Evolutionary conservation across 1,140 invertebrate genomes (phyloP), one percentile per base, ranked within the genome.

Genomic region (Ips typographus): DNA sequence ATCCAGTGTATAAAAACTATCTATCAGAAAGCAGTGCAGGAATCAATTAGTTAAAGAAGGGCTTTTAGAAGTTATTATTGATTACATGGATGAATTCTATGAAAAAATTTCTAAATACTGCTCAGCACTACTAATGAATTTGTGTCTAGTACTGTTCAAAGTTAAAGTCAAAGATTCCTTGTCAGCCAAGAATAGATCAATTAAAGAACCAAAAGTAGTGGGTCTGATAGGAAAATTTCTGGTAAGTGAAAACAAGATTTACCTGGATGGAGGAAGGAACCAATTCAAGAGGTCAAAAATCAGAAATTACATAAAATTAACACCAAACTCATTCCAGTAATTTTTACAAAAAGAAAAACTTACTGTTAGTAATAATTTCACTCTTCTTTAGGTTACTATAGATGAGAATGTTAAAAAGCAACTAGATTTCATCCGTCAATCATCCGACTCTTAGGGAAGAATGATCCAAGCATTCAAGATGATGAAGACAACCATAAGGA

Each of bases 391-490:
- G 68, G 43, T 42, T 7, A 64, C 67, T 7, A 41, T 1, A n/a
- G 65, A 71, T 62, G 69, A 60, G 7, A 65, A 61, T n/a, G 52
- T 61, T 22, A 65, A 40, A 37, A 71, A 71, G 39, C 63, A 71
- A 49, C 22, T 71, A 7, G 69, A 61, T 44, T 71, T 71, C 47
- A 66, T 71, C n/a, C 51, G 65, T 2, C 69, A 71, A 57, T 65
- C 49, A 2, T n/a, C n/a, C 40, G 62, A n/a, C 49, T 71, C 3
- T 55, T 55, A 1, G 69, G 63, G 7, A 65, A 57, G 56, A 41
- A 43, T 22, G 69, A 65, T 41, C 6, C 63, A 3, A 47, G 4
- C 37, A 40, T 40, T 22, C 22, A 8, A 3, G 38, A 60, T 5
- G 49, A 51, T 40, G 63, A 71, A 4, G 63, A 60, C 1, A 44